Evolutionary conservation across 1,140 invertebrate genomes (phyloP).

Genomic region (Scaptomyza graminum): DNA sequence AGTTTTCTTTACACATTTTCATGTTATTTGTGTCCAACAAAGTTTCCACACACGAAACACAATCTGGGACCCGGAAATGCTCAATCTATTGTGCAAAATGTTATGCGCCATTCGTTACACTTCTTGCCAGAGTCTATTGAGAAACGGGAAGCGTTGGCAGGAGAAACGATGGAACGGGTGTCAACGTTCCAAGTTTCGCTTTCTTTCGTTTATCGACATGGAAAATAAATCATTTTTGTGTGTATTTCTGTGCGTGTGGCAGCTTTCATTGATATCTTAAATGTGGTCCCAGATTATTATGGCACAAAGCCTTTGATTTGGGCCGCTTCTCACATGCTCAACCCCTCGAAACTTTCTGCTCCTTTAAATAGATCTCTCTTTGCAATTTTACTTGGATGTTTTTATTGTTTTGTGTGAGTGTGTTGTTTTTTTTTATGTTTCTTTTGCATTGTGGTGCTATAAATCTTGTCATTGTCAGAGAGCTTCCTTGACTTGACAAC

Average conservation of each 20-base stretch:
- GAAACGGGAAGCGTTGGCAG: neutral
- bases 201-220: constrained; percentile 73
- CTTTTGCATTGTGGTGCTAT: constrained; percentile 48
- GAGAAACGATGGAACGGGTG: neutral
- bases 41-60: constrained; percentile 12
- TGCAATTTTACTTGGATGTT: constrained; percentile 19
- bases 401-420: constrained; percentile 5
- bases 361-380: constrained; percentile 4
- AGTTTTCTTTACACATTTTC: constrained; percentile 21
- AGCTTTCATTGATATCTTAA: constrained; percentile 70
- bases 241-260: constrained; percentile 29
- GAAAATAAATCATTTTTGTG: constrained; percentile 75
- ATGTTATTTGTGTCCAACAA: constrained; percentile 4
- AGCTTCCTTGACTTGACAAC: constrained; percentile 27
- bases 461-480: constrained; percentile 61
- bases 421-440: constrained; percentile 5
- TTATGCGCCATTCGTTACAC: constrained; percentile 61
- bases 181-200: constrained; percentile 69
- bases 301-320: constrained; percentile 71
- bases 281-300: constrained; percentile 67
- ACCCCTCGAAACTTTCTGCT: neutral
- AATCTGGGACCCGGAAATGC: constrained; percentile 57
- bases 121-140: constrained; percentile 27
- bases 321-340: constrained; percentile 19
- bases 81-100: constrained; percentile 79